These are phyloP conservation scores for Unio delphinus DNA, from an alignment of 2,888 invertebrate species.

Conservation along the genomic window DNA sequence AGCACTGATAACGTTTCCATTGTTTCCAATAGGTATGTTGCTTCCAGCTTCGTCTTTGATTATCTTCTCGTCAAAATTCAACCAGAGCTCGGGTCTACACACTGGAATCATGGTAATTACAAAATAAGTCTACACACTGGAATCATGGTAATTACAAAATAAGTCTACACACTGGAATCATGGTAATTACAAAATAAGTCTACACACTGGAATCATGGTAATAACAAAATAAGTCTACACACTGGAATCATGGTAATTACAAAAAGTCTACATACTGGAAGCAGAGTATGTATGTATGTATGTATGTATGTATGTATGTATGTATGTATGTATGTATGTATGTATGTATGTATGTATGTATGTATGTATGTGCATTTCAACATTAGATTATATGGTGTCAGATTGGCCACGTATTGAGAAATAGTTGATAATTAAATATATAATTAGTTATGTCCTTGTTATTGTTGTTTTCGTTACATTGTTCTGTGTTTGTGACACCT, in stretches of 20 bases:
- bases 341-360: no score
- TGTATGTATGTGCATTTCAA: no score
- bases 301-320: no score
- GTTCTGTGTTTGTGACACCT: no score
- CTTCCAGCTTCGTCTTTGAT: slow-evolving; percentile 39
- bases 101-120: slow-evolving; percentile 15
- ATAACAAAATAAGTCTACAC: not conserved
- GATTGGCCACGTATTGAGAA: no score
- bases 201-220: not conserved
- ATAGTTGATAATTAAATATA: no score
- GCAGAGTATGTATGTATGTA: no score
- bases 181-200: not conserved
- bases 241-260: not conserved
- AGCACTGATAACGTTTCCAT: slow-evolving; percentile 38
- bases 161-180: not conserved
- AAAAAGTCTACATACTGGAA: not conserved
- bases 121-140: not conserved
- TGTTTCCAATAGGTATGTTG: slow-evolving; percentile 38
- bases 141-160: not conserved
- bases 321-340: no score
- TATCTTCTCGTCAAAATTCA: slow-evolving; percentile 33
- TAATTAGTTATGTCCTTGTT: no score
- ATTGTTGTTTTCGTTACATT: no score
- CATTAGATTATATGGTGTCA: no score
- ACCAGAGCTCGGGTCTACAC: slow-evolving; percentile 38